Evolutionary conservation across 2,797 vertebrate species (phyloP), one percentile per base, ranked within the genome.

Genomic region (Eulemur rubriventer): DNA sequence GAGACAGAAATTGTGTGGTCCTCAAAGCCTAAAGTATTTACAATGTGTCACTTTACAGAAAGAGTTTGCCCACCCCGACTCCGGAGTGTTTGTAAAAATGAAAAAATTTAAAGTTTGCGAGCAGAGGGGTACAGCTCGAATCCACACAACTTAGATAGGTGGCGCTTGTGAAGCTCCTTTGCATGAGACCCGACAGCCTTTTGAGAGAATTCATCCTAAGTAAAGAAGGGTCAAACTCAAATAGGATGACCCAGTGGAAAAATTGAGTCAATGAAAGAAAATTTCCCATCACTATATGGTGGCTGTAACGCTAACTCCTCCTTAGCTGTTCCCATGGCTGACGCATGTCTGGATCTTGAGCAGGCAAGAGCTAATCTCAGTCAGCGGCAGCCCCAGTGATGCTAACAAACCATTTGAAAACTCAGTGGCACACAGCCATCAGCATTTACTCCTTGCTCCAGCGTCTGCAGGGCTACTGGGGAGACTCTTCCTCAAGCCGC

Each of bases 151-250:
- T 86, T 26, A 59, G 52, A 57, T 52, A 67, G 41, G 91, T 63
- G n/a, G 48, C 7, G 17, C 38, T 88, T 16, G 0, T 30, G 28
- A 95, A 63, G 10, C 28, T 87, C 67, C 22, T 80, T 87, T 76
- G 61, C 63, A 76, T 65, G 22, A 93, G 35, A 70, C 13, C 41
- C 43, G 28, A 84, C 16, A 91, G 22, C 14, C n/a, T 57, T 67
- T 87, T 73, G 5, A 81, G 38, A 95, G 20, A 94, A 96, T 87
- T 76, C 50, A 69, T 76, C 12, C 33, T 78, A 88, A 91, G n/a
- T 63, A 65, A 89, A 83, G 26, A 94, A 93, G 13, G 12, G 7
- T 76, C 61, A 59, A 94, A 95, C 6, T 55, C 72, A 69, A 81
- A 35, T n/a, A 67, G 24, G 24, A 33, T 83, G 43, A 87, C 8